Evolutionary conservation across 1,140 invertebrate genomes (phyloP), one percentile per base, ranked within the genome.

Genomic region (Daktulosphaira vitifoliae): DNA sequence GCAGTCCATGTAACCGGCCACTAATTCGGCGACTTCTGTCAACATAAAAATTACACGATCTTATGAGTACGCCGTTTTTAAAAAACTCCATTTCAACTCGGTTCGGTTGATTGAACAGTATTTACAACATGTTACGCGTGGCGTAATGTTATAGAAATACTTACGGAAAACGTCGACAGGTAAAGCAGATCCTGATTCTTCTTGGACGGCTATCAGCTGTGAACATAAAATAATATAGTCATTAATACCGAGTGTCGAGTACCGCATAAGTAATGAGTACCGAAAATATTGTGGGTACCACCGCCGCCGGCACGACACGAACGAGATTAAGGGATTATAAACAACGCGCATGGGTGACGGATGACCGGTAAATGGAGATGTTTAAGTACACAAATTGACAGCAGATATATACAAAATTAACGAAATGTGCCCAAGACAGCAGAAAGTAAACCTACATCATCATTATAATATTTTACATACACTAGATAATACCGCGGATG

Each of bases 1-100:
- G 68, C 76, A 78, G 52, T 76, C 75, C 50, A 69, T 67, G 69
- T 76, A 78, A 2, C 76, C 76, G 9, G 71, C 71, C 26, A 68
- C 67, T 39, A 70, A 33, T 50, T 72, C 70, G 4, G 69, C 71
- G 16, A 71, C 67, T 52, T 69, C 69, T 69, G 65, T n/a, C n/a
- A 11, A 42, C 37, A 65, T n/a, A 22, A 64, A 6, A 64, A 33
- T 11, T 11, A 33, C 5, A 33, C 26, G 51, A 53, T 7, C 15
- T 11, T 6, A 53, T 33, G 29, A 33, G 29, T 33, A 11, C 11
- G 29, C 5, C 29, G 29, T 33, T 11, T 11, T 6, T 6, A 33
- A 33, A 33, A 11, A 11, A 33, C 29, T 33, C 29, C 5, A 11
- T 5, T 6, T 6, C n/a, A n/a, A n/a, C n/a, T 11, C 5, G 29